Evolutionary conservation across 2,797 vertebrate genomes (phyloP).

Genomic region (Girardinus metallicus): DNA sequence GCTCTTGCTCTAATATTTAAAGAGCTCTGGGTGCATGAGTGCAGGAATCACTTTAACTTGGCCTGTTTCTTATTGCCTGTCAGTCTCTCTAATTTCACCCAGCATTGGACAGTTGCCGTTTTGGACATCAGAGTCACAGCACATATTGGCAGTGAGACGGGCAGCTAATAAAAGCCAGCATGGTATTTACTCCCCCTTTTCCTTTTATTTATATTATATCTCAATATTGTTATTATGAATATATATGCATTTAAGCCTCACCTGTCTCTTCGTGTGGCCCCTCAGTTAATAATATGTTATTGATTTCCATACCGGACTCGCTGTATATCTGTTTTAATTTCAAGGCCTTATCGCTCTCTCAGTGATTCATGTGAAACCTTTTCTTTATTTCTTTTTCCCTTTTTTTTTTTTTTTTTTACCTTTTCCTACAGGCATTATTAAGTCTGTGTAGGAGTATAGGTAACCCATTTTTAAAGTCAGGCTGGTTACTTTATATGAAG

Average conservation of each 20-base stretch:
- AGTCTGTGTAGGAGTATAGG: slow-evolving; percentile 64
- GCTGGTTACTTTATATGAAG: slow-evolving; percentile 66
- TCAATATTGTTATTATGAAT: slow-evolving; percentile 86
- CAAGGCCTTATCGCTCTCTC: slow-evolving; percentile 74
- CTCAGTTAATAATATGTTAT: slow-evolving; percentile 83
- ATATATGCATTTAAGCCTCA: slow-evolving; percentile 83
- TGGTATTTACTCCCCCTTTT: slow-evolving; percentile 78
- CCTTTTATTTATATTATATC: slow-evolving; percentile 81
- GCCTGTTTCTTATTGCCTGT: slow-evolving; percentile 86
- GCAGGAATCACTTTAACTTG: slow-evolving; percentile 82
- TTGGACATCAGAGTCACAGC: slow-evolving; percentile 81
- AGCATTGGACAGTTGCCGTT: slow-evolving; percentile 83
- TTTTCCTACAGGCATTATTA: slow-evolving; percentile 68
- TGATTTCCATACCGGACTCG: slow-evolving; percentile 81
- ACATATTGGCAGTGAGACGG: slow-evolving; percentile 85
- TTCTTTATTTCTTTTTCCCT: slow-evolving; percentile 65
- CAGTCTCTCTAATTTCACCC: slow-evolving; percentile 87
- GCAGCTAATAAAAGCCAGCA: slow-evolving; percentile 85
- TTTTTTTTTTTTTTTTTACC: slow-evolving; percentile 18
- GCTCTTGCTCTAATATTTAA: slow-evolving; percentile 77
- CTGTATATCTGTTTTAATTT: slow-evolving; percentile 81
- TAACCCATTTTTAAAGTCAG: slow-evolving; percentile 56
- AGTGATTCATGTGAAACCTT: slow-evolving; percentile 69
- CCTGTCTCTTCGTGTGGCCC: slow-evolving; percentile 77
- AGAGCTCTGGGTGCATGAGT: slow-evolving; percentile 66